Percentiles rank a stretch among this genome's conserved stretches.
phyloP scores from a whole-genome alignment of 2,113 vertebrate genomes.

The Willisornis vidua region DNA sequence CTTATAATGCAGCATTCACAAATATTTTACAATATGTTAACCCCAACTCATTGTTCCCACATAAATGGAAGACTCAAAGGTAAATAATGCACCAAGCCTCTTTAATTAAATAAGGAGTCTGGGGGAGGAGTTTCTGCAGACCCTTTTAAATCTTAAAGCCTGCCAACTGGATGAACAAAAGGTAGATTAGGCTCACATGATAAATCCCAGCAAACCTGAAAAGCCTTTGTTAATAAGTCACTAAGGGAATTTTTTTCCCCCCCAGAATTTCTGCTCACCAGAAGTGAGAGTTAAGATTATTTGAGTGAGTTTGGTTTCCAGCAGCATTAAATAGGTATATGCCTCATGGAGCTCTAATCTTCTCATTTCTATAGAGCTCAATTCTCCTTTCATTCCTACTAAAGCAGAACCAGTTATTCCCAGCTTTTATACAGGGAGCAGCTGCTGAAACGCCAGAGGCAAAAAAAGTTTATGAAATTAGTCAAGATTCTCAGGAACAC shows the following conservation, averaged over 20 bases:
- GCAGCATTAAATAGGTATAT: conserved; percentile 33
- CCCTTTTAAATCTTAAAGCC: conserved; percentile 61
- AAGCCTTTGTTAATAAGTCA: conserved; percentile 70
- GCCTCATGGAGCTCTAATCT: conserved; percentile 57
- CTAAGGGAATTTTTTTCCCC: conserved; percentile 1
- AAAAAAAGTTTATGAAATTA: background rate
- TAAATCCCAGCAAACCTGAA: conserved; percentile 65
- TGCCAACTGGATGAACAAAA: conserved; percentile 67
- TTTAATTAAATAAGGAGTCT: conserved; percentile 61
- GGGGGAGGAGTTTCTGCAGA: conserved; percentile 42
- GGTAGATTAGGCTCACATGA: conserved; percentile 69
- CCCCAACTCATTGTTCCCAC: background rate
- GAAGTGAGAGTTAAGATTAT: conserved; percentile 50
- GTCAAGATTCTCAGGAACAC: background rate
- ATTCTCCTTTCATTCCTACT: conserved; percentile 32
- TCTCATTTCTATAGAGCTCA: conserved; percentile 49
- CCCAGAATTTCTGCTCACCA: conserved; percentile 28
- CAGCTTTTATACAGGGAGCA: conserved; percentile 4
- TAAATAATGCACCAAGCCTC: conserved; percentile 54
- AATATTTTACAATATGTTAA: conserved; percentile 11
- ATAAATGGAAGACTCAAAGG: conserved; percentile 30
- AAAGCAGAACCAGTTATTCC: conserved; percentile 11
- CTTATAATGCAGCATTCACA: background rate
- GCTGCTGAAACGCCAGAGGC: conserved; percentile 13
- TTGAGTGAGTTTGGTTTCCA: conserved; percentile 3